Conservation (phyloP, 2,888 invertebrate species). For the Latrodectus hesperus region DNA sequence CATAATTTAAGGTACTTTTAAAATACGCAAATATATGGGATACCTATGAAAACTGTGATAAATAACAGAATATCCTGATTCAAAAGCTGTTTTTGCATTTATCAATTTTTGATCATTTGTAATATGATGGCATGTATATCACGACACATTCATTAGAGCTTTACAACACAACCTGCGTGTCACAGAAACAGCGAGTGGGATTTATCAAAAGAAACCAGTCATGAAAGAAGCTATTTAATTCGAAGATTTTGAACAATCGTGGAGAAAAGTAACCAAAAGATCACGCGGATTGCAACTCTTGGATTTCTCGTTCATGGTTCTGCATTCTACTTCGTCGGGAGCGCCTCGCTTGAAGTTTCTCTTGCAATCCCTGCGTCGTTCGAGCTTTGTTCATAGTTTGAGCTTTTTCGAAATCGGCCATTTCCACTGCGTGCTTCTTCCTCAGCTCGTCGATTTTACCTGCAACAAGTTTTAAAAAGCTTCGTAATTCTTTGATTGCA, state of each 20-base stretch:
- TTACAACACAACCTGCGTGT: too few relatives aligned
- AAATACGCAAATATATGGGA: too few relatives aligned
- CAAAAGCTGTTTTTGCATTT: too few relatives aligned
- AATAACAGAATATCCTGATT: too few relatives aligned
- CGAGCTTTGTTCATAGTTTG: constrained; percentile 75
- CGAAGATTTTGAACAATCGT: background rate
- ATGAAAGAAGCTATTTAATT: constrained; percentile 3
- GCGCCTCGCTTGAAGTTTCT: constrained; percentile 74
- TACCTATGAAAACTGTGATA: too few relatives aligned
- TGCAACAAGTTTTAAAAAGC: constrained; percentile 61
- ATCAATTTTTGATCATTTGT: too few relatives aligned
- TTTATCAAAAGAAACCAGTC: background rate
- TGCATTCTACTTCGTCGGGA: constrained; percentile 71
- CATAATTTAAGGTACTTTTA: too few relatives aligned
- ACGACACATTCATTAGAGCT: too few relatives aligned
- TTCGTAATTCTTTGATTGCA: too few relatives aligned
- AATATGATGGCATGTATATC: too few relatives aligned
- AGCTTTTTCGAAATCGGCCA: constrained; percentile 74
- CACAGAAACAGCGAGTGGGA: too few relatives aligned
- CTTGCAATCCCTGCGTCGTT: constrained; percentile 75
- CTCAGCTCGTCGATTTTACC: constrained; percentile 75
- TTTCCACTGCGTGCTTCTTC: constrained; percentile 74
- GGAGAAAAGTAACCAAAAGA: background rate
- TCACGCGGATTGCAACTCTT: constrained; percentile 67
- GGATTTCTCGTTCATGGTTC: constrained; percentile 70